Percentiles rank a stretch among this genome's conserved stretches.
These are phyloP conservation scores for Himalopsyche kuldschensis DNA, from an alignment of 2,888 invertebrate species.

Conservation along the genomic window DNA sequence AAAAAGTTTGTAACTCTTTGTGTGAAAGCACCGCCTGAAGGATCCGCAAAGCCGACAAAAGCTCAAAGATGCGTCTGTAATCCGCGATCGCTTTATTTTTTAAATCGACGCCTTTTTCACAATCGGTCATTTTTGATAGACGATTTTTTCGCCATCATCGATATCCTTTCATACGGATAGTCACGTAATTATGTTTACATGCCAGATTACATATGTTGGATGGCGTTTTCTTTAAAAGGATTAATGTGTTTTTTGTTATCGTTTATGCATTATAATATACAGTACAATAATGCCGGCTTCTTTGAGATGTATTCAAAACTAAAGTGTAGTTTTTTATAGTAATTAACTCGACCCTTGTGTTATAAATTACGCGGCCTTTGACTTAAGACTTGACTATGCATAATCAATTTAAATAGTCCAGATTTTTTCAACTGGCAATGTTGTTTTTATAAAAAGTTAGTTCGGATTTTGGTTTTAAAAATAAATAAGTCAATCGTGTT, in stretches of 20 bases:
- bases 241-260: neutral
- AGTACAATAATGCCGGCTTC: neutral
- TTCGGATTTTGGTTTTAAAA: too few species aligned
- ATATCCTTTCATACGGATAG: neutral
- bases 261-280: neutral
- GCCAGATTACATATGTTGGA: neutral
- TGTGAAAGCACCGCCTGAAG: slow-evolving; percentile 14
- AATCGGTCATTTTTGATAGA: neutral
- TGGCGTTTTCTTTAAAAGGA: slow-evolving; percentile 3
- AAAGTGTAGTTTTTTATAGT: too few species aligned
- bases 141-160: neutral
- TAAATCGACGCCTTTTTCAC: neutral
- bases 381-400: too few species aligned
- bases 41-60: slow-evolving; percentile 29
- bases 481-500: too few species aligned
- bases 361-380: too few species aligned
- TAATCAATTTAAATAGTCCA: too few species aligned
- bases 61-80: slow-evolving; percentile 19
- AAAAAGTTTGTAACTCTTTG: neutral
- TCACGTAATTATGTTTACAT: slow-evolving; percentile 7
- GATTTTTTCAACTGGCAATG: too few species aligned
- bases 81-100: slow-evolving; percentile 23
- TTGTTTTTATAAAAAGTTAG: too few species aligned
- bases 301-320: neutral
- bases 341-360: too few species aligned